phyloP scores from a whole-genome alignment of 2,888 invertebrate genomes.

The Panorpa germanica region DNA sequence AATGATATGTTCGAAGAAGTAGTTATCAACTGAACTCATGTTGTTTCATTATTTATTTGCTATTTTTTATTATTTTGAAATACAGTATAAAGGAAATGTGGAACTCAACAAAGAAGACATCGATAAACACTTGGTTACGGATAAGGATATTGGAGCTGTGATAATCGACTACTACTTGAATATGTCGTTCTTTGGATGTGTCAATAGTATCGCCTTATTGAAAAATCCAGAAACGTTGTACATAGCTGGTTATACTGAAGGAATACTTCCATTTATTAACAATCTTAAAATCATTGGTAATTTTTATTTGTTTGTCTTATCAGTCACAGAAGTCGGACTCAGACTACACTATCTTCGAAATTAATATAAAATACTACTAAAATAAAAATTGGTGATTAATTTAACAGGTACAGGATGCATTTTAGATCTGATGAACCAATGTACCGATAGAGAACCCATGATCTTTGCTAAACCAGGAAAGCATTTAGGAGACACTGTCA shows the following conservation, averaged over 20 bases:
- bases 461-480: constrained; percentile 27
- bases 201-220: constrained; percentile 24
- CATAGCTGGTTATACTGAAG: constrained; percentile 24
- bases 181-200: constrained; percentile 23
- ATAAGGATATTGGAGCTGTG: too few relatives aligned
- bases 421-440: constrained; percentile 21
- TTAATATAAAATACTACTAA: too few relatives aligned
- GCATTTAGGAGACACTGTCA: constrained; percentile 19
- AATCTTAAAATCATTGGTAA: constrained; percentile 22
- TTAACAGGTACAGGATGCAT: constrained; percentile 23
- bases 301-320: too few relatives aligned
- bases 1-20: too few relatives aligned
- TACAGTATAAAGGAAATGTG: too few relatives aligned
- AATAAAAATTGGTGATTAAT: not conserved
- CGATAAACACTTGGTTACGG: constrained; percentile 19
- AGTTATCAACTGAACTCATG: too few relatives aligned
- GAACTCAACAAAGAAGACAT: too few relatives aligned
- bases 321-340: too few relatives aligned
- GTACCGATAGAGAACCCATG: constrained; percentile 21
- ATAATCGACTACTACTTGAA: constrained; percentile 25
- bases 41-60: too few relatives aligned
- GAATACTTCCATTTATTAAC: constrained; percentile 18
- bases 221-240: constrained; percentile 23
- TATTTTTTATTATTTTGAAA: too few relatives aligned
- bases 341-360: too few relatives aligned